Evolutionary conservation across 2,888 invertebrate species (phyloP).

Genomic region (Melipona beecheii): DNA sequence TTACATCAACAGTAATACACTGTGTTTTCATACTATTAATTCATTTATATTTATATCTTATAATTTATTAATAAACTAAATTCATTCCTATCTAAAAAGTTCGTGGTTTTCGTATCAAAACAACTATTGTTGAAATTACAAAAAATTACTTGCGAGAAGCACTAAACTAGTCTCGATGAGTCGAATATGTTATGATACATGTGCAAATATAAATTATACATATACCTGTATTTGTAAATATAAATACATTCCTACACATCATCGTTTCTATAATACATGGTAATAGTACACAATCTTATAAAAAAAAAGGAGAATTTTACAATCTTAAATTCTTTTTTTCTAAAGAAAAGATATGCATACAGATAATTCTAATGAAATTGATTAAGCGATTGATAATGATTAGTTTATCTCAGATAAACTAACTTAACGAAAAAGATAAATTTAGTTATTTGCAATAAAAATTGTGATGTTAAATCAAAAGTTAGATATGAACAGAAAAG

Average conservation of each 20-base stretch:
- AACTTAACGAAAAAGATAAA: conserved; percentile 16
- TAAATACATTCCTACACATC: conserved; percentile 31
- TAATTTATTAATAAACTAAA: conserved; percentile 31
- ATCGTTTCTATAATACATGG: conserved; percentile 36
- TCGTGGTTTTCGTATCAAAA: neutral
- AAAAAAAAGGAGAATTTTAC: conserved; percentile 2
- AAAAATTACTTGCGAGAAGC: neutral
- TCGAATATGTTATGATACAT: conserved; percentile 9
- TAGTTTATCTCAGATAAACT: too few relatives aligned
- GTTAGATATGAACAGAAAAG: conserved; percentile 60
- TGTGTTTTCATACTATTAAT: conserved; percentile 21
- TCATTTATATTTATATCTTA: conserved; percentile 13
- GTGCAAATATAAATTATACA: conserved; percentile 4
- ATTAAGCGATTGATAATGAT: too few relatives aligned
- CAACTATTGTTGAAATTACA: neutral
- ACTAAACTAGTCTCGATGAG: conserved; percentile 15
- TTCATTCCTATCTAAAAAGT: conserved; percentile 23
- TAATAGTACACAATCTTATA: conserved; percentile 43
- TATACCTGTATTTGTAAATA: conserved; percentile 19
- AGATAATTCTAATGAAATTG: too few relatives aligned
- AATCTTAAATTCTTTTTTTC: neutral
- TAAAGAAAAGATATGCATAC: neutral
- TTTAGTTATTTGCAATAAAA: conserved; percentile 28
- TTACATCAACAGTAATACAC: conserved; percentile 48
- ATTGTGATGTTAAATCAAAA: conserved; percentile 44